Percentiles rank a stretch among this genome's conserved stretches.
These are phyloP conservation scores for Paracanthobrama guichenoti DNA, from an alignment of 2,113 vertebrate species.

Conservation along the genomic window DNA sequence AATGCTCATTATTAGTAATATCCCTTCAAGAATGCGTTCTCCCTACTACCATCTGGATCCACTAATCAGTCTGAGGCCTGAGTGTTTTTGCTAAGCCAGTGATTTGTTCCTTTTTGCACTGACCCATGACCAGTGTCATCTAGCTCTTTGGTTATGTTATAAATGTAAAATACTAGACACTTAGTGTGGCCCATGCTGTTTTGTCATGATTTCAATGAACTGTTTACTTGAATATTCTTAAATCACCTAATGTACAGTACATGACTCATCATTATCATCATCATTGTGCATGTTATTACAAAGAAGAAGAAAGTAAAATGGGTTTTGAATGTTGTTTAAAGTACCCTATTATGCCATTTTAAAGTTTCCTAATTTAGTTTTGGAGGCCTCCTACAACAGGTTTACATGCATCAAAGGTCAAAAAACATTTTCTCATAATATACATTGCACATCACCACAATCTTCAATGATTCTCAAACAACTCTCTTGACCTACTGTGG, in stretches of 20 bases:
- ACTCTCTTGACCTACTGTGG: too few species aligned
- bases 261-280: neutral
- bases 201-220: neutral
- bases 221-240: neutral
- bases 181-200: neutral
- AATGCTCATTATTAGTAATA: constrained; percentile 46
- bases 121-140: constrained; percentile 1
- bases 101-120: constrained; percentile 26
- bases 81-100: constrained; percentile 1
- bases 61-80: constrained; percentile 23
- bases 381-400: too few species aligned
- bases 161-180: neutral
- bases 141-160: neutral
- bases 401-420: too few species aligned
- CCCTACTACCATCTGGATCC: constrained; percentile 27
- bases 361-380: too few species aligned
- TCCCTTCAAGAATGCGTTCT: constrained; percentile 41
- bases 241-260: neutral
- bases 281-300: too few species aligned
- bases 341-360: too few species aligned
- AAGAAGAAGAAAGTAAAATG: neutral
- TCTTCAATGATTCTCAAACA: too few species aligned
- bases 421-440: too few species aligned
- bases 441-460: too few species aligned
- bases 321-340: neutral